Evolutionary conservation across 2,888 invertebrate species (phyloP).

Genomic region (Lasioglossum lativentre): DNA sequence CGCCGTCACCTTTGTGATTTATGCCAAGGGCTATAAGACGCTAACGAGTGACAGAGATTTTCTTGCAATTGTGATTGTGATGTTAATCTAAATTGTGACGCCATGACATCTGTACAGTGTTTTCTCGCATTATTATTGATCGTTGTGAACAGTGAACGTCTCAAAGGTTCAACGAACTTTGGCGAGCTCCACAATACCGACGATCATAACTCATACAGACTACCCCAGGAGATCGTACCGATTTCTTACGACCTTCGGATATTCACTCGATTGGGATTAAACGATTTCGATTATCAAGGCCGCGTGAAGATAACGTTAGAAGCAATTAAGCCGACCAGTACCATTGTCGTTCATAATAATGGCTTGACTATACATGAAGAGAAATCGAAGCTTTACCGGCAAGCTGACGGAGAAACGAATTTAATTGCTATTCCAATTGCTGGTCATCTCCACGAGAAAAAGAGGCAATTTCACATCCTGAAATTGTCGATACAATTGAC

Average conservation of each 20-base stretch:
- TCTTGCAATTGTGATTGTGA: neutral
- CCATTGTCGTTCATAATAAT: slow-evolving; percentile 85
- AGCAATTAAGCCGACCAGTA: slow-evolving; percentile 77
- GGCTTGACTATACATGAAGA: slow-evolving; percentile 81
- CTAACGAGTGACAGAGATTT: neutral
- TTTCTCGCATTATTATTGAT: neutral
- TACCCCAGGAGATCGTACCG: slow-evolving; percentile 86
- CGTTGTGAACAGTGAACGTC: neutral
- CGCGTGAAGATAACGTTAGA: slow-evolving; percentile 84
- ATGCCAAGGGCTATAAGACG: neutral
- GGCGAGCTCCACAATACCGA: neutral
- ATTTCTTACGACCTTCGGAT: slow-evolving; percentile 85
- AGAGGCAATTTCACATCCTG: slow-evolving; percentile 73
- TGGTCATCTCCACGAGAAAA: slow-evolving; percentile 62
- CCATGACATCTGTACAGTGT: neutral
- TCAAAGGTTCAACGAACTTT: neutral
- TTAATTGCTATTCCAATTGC: slow-evolving; percentile 43
- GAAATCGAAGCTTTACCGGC: slow-evolving; percentile 41
- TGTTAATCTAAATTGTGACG: neutral
- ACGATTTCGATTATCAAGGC: slow-evolving; percentile 83
- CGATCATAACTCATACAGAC: slow-evolving; percentile 83
- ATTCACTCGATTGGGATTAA: slow-evolving; percentile 60
- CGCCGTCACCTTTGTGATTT: neutral
- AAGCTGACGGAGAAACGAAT: neutral
- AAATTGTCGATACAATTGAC: slow-evolving; percentile 47